A percentile compares a stretch with the other conserved stretches of the same genome.
Conservation (phyloP, 2,113 vertebrate genomes). For the Pterocles orientalis region DNA sequence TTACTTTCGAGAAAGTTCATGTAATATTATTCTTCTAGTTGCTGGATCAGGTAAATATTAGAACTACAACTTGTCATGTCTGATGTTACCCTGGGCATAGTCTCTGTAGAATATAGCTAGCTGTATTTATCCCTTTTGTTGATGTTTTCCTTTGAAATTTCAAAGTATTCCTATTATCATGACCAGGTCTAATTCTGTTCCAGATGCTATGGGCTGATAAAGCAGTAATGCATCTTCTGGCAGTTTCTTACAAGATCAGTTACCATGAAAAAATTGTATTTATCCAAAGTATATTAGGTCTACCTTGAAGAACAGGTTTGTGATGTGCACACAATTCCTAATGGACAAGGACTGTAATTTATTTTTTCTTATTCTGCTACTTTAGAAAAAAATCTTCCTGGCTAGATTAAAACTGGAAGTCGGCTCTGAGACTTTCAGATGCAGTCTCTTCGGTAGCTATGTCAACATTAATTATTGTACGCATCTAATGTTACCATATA, state of each 20-base stretch:
- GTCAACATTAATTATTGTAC: not conserved
- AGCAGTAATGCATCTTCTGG: constrained; percentile 8
- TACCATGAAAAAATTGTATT: not conserved
- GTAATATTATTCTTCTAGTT: not conserved
- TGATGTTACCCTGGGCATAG: not conserved
- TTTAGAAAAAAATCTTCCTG: not conserved
- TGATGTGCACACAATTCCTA: not conserved
- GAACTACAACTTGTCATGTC: not conserved
- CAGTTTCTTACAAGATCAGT: not conserved
- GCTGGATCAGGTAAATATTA: not conserved
- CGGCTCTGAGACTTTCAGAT: not conserved
- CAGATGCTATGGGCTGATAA: not conserved
- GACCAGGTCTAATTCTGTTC: constrained; percentile 10
- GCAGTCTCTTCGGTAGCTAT: not conserved
- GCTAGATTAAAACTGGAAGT: not conserved
- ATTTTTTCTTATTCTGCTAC: not conserved
- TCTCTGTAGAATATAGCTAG: not conserved
- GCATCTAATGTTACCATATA: not conserved
- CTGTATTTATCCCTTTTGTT: not conserved
- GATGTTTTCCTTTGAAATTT: constrained; percentile 14
- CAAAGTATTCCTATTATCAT: not conserved
- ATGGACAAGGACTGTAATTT: not conserved
- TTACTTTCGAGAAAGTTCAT: not conserved
- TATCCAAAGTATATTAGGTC: not conserved
- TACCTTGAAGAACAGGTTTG: not conserved